Base-by-base conservation (phyloP, 2,888 invertebrate genomes). In the Scotopteryx bipunctaria region DNA sequence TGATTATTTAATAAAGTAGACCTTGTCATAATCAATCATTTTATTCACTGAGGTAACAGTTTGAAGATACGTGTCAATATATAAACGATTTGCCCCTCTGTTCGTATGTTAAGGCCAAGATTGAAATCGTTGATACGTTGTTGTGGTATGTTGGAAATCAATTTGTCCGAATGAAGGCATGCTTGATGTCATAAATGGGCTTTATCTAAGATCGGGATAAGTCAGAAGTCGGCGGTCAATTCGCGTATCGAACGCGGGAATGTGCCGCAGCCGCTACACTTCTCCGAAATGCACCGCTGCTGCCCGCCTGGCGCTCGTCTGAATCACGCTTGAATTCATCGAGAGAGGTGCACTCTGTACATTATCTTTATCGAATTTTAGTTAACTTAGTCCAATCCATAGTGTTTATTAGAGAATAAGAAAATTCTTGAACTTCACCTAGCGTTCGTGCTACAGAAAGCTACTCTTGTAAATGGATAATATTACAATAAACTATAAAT, bases 101-200 rank as follows among this genome's bases (percentile, higher is more conserved):
- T 47, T 53, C 47, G 55, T 65, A 56, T 53, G 58, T 55, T 64
- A 63, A 61, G 61, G 56, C 59, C 11, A 53, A 78, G 81, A 81
- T 80, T 69, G 64, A 59, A 69, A 61, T 70, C 63, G 59, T 49
- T 55, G 76, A 78, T 79, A 75, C 47, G 57, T 54, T 61, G 67
- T 58, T 6, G 15, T 32, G 32, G 32, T 72, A 70, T 76, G 73
- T 79, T 83, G 68, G 67, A 82, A 88, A 87, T 87, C 86, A 87
- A 87, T 86, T 87, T 87, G 84, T 83, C 81, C 76, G 81, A 82
- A 81, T 82, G 78, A 83, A 83, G 81, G 81, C 85, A 83, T 78
- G 82, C 78, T 76, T 79, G 78, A 79, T 83, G 83, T 86, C 86
- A 87, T 86, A 87, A 85, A 78, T 75, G 76, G 73, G 67, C 67